phyloP scores from a whole-genome alignment of 1,140 invertebrate genomes.

The Drosophila bipectinata region DNA sequence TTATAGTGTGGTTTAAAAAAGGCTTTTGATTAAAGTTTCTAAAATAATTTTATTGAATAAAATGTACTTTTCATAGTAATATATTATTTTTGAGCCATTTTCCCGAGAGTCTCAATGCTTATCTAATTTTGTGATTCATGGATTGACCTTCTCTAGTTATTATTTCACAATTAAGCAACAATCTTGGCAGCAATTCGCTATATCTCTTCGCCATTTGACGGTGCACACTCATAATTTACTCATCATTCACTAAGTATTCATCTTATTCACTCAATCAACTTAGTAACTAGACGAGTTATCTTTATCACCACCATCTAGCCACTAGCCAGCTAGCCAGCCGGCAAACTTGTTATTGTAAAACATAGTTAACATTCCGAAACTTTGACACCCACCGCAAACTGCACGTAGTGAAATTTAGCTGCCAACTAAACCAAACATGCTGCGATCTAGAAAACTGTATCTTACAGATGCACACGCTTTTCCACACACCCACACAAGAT shows the following conservation, averaged over 20 bases:
- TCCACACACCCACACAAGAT: conserved; percentile 33
- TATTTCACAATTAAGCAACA: too few relatives aligned
- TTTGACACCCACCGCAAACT: conserved; percentile 38
- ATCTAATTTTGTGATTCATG: too few relatives aligned
- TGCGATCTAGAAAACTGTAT: conserved; percentile 50
- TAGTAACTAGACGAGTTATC: conserved; percentile 14
- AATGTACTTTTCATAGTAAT: too few relatives aligned
- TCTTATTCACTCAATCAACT: conserved; percentile 38
- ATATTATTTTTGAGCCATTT: too few relatives aligned
- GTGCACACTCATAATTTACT: conserved; percentile 32
- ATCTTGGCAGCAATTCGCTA: neutral
- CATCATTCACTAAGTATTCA: conserved; percentile 11
- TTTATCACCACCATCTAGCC: conserved; percentile 39
- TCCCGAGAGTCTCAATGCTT: too few relatives aligned
- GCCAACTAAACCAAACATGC: conserved; percentile 57
- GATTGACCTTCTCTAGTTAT: too few relatives aligned
- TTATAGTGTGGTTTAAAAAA: too few relatives aligned
- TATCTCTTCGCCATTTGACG: conserved; percentile 9
- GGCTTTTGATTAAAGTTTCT: too few relatives aligned
- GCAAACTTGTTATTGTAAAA: conserved; percentile 31
- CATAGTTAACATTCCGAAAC: conserved; percentile 36
- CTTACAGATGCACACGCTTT: conserved; percentile 54
- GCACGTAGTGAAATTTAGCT: conserved; percentile 69
- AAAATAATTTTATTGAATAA: too few relatives aligned
- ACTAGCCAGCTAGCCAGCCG: conserved; percentile 5